A percentile compares a stretch with the other conserved stretches of the same genome.
Conservation (phyloP, 2,888 invertebrate species). For the Philopedon plagiatum region DNA sequence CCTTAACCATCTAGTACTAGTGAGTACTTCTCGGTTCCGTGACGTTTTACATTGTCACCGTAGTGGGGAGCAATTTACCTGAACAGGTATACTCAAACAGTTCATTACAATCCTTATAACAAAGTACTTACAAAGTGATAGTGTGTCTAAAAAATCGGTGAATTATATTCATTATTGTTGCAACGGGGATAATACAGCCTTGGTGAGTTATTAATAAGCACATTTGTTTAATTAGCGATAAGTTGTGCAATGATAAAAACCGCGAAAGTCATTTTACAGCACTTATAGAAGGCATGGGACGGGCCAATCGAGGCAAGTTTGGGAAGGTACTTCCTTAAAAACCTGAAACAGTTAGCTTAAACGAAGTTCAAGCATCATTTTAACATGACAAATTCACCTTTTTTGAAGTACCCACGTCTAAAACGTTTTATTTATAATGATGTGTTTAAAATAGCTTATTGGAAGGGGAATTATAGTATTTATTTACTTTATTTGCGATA, state of each 20-base stretch:
- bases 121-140: slow-evolving; percentile 7
- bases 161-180: not conserved
- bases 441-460: not conserved
- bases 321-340: slow-evolving; percentile 6
- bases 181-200: slow-evolving; percentile 8
- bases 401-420: not conserved
- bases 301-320: slow-evolving; percentile 14
- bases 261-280: not conserved
- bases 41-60: slow-evolving; percentile 2
- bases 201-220: slow-evolving; percentile 6
- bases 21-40: not conserved
- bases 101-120: slow-evolving; percentile 11
- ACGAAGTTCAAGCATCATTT: not conserved
- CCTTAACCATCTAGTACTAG: not conserved
- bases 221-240: slow-evolving; percentile 1
- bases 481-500: slow-evolving; percentile 3
- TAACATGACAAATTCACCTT: not conserved
- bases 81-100: slow-evolving; percentile 28
- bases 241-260: no score
- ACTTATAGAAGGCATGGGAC: slow-evolving; percentile 1
- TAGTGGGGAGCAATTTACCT: slow-evolving; percentile 27
- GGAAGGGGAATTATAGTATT: not conserved
- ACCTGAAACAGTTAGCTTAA: not conserved
- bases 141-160: not conserved
- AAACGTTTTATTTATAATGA: not conserved